phyloP scores from a whole-genome alignment of 2,888 invertebrate species.

The Pycnomerus fuliginosus region DNA sequence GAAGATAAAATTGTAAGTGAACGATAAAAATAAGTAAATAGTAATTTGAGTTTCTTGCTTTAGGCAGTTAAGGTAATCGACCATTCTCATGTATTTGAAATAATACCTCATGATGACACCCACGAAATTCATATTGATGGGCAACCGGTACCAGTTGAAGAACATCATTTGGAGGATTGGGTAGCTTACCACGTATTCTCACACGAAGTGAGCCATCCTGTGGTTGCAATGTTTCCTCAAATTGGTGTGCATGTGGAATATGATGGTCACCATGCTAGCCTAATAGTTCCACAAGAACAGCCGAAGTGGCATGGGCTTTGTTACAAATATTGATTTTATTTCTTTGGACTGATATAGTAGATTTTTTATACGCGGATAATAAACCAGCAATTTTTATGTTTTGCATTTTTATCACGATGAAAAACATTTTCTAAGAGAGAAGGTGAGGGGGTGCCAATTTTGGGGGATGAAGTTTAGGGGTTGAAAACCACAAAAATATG shows the following conservation, averaged over 20 bases:
- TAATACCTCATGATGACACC: slow-evolving; percentile 31
- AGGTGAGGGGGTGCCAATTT: too few species aligned
- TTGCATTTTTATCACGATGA: too few species aligned
- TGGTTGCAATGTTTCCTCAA: slow-evolving; percentile 28
- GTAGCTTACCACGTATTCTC: slow-evolving; percentile 30
- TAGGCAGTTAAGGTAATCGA: slow-evolving; percentile 38
- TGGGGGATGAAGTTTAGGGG: too few species aligned
- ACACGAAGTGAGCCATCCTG: slow-evolving; percentile 22
- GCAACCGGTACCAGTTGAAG: slow-evolving; percentile 20
- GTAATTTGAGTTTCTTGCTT: slow-evolving; percentile 10
- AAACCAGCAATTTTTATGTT: too few species aligned
- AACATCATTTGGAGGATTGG: slow-evolving; percentile 30
- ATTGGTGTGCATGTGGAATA: slow-evolving; percentile 33
- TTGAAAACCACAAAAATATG: too few species aligned
- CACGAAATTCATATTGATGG: slow-evolving; percentile 29
- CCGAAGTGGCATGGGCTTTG: too few species aligned
- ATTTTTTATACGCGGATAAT: too few species aligned
- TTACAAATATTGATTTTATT: too few species aligned
- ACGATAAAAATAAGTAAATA: neutral
- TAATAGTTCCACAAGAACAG: too few species aligned
- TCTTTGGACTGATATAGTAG: too few species aligned
- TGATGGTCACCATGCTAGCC: slow-evolving; percentile 31
- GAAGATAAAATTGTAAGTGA: slow-evolving; percentile 30
- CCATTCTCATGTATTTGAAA: slow-evolving; percentile 33
- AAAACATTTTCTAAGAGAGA: too few species aligned